phyloP scores from a whole-genome alignment of 2,888 invertebrate species.

The Diogma glabrata region DNA sequence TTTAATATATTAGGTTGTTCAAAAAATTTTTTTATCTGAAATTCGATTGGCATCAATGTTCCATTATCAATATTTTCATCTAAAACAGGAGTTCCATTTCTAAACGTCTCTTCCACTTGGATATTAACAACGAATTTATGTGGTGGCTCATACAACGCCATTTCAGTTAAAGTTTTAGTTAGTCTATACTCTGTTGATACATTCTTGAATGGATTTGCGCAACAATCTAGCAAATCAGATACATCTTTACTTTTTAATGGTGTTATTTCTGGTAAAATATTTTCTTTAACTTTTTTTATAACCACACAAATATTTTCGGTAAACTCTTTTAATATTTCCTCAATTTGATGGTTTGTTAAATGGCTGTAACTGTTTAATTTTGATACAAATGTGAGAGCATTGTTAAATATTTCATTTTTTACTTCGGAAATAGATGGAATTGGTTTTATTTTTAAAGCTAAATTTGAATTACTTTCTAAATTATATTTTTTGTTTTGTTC shows the following conservation, averaged over 20 bases:
- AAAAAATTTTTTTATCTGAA: slow-evolving; percentile 17
- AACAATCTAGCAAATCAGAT: not conserved
- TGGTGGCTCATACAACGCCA: not conserved
- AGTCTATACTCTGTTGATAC: not conserved
- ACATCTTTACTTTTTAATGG: not conserved
- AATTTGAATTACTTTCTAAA: no score
- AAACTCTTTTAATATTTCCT: not conserved
- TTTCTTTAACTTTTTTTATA: not conserved
- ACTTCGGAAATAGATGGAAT: not conserved
- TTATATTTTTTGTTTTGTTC: no score
- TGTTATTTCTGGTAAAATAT: not conserved
- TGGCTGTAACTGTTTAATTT: not conserved
- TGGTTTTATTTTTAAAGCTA: no score
- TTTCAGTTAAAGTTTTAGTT: not conserved
- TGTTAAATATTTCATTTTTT: not conserved
- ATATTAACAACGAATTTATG: not conserved
- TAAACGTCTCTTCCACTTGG: not conserved
- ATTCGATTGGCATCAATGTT: slow-evolving; percentile 15
- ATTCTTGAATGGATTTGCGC: not conserved
- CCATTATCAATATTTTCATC: slow-evolving; percentile 14
- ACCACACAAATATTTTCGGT: not conserved
- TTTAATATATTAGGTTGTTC: slow-evolving; percentile 13
- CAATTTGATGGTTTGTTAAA: not conserved
- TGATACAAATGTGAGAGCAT: not conserved
- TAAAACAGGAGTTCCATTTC: slow-evolving; percentile 14